phyloP scores from a whole-genome alignment of 2,797 vertebrate genomes.

The Anguilla pacifica region DNA sequence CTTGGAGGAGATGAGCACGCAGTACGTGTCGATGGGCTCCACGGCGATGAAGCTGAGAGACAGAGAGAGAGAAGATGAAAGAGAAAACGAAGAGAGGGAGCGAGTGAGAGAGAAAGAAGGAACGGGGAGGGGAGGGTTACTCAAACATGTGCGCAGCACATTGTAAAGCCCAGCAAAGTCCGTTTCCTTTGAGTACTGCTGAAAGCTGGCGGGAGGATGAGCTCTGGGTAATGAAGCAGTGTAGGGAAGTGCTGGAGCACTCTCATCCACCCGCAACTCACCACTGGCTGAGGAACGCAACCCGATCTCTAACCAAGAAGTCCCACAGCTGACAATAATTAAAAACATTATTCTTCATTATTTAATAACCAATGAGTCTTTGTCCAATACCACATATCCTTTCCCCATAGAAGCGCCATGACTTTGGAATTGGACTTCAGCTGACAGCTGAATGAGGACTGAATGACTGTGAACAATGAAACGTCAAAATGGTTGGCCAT shows the following conservation, averaged over 20 bases:
- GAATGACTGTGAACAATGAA: background rate
- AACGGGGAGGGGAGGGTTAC: background rate
- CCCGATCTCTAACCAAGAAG: background rate
- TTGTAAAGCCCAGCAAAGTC: background rate
- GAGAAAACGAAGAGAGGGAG: background rate
- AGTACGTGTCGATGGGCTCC: constrained; percentile 90
- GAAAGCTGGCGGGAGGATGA: background rate
- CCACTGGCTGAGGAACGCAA: background rate
- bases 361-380: background rate
- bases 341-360: constrained; percentile 13
- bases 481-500: background rate
- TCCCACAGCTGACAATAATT: background rate
- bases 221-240: background rate
- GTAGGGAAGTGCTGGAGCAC: background rate
- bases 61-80: background rate
- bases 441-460: background rate
- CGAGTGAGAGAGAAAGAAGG: background rate
- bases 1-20: constrained; percentile 95
- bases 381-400: constrained; percentile 1
- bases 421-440: background rate
- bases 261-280: background rate
- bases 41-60: constrained; percentile 90
- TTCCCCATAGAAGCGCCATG: background rate
- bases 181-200: background rate
- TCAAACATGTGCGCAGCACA: background rate